Evolutionary conservation across 2,113 vertebrate genomes (phyloP).

Genomic region (Crotalus tigris): DNA sequence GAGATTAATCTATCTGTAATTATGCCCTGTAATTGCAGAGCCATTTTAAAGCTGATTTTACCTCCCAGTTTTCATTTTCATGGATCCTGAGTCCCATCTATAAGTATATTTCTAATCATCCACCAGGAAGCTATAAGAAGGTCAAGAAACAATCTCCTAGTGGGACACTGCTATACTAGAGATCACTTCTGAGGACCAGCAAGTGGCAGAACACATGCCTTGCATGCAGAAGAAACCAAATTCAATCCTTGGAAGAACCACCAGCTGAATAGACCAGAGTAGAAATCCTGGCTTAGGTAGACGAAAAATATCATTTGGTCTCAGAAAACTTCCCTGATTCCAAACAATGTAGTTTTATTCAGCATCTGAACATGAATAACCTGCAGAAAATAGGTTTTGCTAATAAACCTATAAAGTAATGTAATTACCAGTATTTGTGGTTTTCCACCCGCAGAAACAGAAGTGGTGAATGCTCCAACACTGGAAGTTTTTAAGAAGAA

Average conservation of each 20-base stretch:
- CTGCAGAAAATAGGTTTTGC: not conserved
- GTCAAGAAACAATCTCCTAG: not conserved
- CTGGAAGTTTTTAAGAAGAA: too few relatives aligned
- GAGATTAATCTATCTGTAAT: not conserved
- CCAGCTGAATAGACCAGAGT: not conserved
- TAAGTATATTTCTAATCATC: constrained; percentile 13
- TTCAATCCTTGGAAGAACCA: not conserved
- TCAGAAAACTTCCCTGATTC: not conserved
- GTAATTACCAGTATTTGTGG: not conserved
- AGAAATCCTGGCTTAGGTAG: not conserved
- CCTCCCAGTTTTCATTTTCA: not conserved
- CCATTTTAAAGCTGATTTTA: not conserved
- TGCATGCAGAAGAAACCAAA: not conserved
- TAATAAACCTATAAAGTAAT: not conserved
- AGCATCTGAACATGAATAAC: not conserved
- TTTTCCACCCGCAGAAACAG: too few relatives aligned
- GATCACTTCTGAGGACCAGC: not conserved
- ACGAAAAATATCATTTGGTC: not conserved
- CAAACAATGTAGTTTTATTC: not conserved
- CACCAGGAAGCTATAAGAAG: not conserved
- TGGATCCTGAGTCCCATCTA: not conserved
- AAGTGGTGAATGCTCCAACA: too few relatives aligned
- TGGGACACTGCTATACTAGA: not conserved
- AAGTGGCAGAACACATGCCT: not conserved
- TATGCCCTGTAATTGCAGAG: not conserved